phyloP scores from a whole-genome alignment of 2,888 invertebrate genomes.

The Pheosia tremula region DNA sequence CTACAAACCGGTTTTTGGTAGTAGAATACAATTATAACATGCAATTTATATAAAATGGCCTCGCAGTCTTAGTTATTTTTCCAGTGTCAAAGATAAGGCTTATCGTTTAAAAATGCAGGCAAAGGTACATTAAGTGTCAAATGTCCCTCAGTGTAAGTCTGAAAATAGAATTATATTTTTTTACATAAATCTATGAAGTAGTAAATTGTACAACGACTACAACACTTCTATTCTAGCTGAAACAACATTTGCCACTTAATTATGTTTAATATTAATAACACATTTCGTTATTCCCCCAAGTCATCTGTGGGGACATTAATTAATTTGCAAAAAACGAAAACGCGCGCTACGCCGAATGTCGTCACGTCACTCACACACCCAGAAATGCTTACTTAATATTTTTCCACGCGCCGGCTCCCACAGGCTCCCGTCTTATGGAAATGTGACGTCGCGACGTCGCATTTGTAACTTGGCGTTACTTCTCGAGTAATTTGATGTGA shows the following conservation, averaged over 20 bases:
- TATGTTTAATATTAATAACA: slow-evolving; percentile 17
- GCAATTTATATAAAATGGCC: too few relatives aligned
- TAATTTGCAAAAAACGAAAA: slow-evolving; percentile 33
- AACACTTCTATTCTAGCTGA: background rate
- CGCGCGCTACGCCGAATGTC: slow-evolving; percentile 3
- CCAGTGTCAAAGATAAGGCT: background rate
- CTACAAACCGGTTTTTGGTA: too few relatives aligned
- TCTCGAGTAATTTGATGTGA: background rate
- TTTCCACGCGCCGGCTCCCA: slow-evolving; percentile 23
- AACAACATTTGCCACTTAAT: background rate
- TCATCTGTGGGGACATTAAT: slow-evolving; percentile 25
- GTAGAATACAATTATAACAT: too few relatives aligned
- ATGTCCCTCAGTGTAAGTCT: background rate
- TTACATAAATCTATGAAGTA: too few relatives aligned
- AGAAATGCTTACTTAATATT: slow-evolving; percentile 23
- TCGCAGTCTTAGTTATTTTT: too few relatives aligned
- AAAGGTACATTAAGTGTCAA: background rate
- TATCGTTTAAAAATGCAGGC: background rate
- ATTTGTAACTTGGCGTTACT: background rate
- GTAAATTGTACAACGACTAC: background rate
- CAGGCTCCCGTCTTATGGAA: slow-evolving; percentile 19
- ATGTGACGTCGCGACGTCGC: slow-evolving; percentile 17
- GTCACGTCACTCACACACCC: slow-evolving; percentile 14
- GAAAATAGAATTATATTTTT: background rate
- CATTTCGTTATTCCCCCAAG: slow-evolving; percentile 11